Base-by-base conservation (phyloP, 2,113 vertebrate species). In the Scomber colias region DNA sequence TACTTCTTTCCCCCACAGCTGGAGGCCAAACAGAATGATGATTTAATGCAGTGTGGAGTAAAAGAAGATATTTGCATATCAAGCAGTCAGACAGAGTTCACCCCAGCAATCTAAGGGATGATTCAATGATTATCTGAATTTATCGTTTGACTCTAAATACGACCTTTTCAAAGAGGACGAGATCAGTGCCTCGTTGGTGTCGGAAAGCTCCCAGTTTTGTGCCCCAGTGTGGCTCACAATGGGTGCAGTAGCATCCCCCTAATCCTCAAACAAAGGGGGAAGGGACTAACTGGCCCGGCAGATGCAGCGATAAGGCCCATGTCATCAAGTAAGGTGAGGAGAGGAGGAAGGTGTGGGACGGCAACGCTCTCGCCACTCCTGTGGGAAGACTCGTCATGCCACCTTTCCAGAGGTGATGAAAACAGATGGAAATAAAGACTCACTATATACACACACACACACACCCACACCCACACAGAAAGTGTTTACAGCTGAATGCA, bases 311-410 rank as follows among this genome's bases (percentile, higher is more conserved):
- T 92, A 91, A 90, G 77, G 54, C 79, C 77, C 68, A 15, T 68
- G 82, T 88, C 82, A 75, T 83, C 80, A 65, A 30, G 76, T 76
- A 75, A 81, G 76, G 76, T 62, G 64, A 76, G 81, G 70, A 87
- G 48, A 51, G 72, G 65, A 67, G 77, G 72, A 50, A 77, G 79
- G 79, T 84, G 82, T 12, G 76, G 84, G 84, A 78, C 35, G 35
- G 75, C 73, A 75, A 66, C 49, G 35, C 62, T 80, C 65, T 65
- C 62, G 64, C 64, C 63, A 31, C 71, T 89, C 67, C 84, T 92
- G 88, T 92, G 94, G 89, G 92, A 94, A 94, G 86, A 88, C 76
- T 83, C 30, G 74, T 86, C 77, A 67, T 85, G 87, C 84, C 84
- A 89, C 90, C 88, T 92, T 91, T 92, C 89, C 90, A 92, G 69